Evolutionary conservation across 2,113 vertebrate species (phyloP), one percentile per base, ranked within the genome.

Genomic region (Alligator sinensis): DNA sequence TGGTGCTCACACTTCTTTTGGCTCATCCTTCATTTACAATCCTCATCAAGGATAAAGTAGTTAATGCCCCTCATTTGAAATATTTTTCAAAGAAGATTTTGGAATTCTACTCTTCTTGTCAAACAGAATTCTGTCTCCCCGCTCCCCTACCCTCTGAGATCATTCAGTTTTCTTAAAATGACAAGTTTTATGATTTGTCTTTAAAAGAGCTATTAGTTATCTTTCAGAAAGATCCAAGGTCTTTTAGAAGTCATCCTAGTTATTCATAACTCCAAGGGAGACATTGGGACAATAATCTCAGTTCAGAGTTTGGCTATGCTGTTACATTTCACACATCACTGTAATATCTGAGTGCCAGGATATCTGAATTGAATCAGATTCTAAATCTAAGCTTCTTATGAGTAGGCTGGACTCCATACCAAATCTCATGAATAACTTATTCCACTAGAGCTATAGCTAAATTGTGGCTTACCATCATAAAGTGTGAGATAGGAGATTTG

Each of bases 21-120:
- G 47, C 79, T 87, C 57, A 61, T 83, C 81, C 60, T 87, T 96
- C 92, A 92, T 93, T 92, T 94, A 58, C 38, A 90, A 79, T 60
- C 63, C 84, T 81, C 79, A 66, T 87, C 90, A 93, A 72, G 86
- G 77, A 47, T 60, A 80, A 34, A 88, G 47, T 91, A 66, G 54
- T 96, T 95, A 60, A 74, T 87, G 84, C 62, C 38, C 57, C 57
- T 85, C 78, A 80, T 64, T 85, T 81, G 28, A 90, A 91, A 94
- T 85, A 79, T 57, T 47, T 58, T 85, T 30, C 54, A 63, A 0
- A 95, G 86, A 54, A 63, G 64, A 85, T 88, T 94, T 11, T 13
- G 68, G 38, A 92, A 34, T 89, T 81, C 57, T 88, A 38, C 63
- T 92, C 10, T 0, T 63, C 77, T 90, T 90, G 14, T 15, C 14